Evolutionary conservation across 2,888 invertebrate genomes (phyloP).

Genomic region (Chrysodeixis includens): DNA sequence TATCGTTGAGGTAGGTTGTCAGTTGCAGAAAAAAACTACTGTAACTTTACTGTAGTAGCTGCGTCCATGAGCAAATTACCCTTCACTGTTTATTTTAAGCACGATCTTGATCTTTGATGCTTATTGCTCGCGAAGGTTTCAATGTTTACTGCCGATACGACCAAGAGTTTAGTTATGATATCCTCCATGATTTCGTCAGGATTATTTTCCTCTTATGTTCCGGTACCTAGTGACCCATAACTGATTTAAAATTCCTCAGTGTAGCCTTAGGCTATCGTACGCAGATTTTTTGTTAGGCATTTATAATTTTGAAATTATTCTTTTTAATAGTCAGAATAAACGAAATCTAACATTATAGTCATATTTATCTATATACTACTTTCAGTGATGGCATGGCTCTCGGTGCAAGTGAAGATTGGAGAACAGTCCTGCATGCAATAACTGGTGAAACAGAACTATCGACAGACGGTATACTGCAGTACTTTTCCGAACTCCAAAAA

Average conservation of each 20-base stretch:
- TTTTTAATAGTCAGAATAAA: too few species aligned
- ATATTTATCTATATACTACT: conserved; percentile 13
- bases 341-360: neutral
- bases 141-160: conserved; percentile 1
- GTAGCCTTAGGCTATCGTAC: too few species aligned
- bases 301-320: too few species aligned
- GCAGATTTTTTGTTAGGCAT: too few species aligned
- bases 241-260: too few species aligned
- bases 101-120: conserved; percentile 34
- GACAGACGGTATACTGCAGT: conserved; percentile 79
- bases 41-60: neutral
- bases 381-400: conserved; percentile 84
- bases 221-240: too few species aligned
- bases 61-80: conserved; percentile 1
- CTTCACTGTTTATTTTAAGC: conserved; percentile 11
- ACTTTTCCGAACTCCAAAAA: conserved; percentile 75
- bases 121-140: conserved; percentile 2
- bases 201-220: too few species aligned
- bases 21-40: neutral
- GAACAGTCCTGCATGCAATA: conserved; percentile 78
- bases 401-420: conserved; percentile 84
- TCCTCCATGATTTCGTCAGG: neutral
- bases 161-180: conserved; percentile 4
- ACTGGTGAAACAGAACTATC: conserved; percentile 83
- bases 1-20: neutral